Percentiles rank a stretch among this genome's conserved stretches.
Evolutionary conservation across 2,797 vertebrate genomes (phyloP).

Genomic region (Pogonophryne albipinna): DNA sequence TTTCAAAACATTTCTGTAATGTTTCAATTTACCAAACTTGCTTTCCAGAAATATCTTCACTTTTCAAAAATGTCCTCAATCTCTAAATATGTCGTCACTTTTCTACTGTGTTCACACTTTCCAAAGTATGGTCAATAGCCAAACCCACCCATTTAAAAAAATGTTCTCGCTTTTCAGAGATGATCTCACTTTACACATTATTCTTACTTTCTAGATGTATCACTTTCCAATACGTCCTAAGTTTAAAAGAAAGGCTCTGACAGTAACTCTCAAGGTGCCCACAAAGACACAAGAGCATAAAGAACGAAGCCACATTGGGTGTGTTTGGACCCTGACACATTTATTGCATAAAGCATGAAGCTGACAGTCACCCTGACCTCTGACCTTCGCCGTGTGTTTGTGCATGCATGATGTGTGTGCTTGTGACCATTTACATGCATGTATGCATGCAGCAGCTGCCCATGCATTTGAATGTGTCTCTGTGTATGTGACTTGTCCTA

Average conservation of each 20-base stretch:
- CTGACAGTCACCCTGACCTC: slow-evolving; percentile 21
- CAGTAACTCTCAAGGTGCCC: not conserved
- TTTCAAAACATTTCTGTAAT: not conserved
- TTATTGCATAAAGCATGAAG: slow-evolving; percentile 9
- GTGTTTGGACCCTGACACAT: slow-evolving; percentile 4
- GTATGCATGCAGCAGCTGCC: slow-evolving; percentile 12
- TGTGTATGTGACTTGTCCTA: not conserved
- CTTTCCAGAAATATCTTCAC: not conserved
- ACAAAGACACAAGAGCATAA: not conserved
- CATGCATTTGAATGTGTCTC: not conserved
- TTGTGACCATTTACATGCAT: slow-evolving; percentile 10
- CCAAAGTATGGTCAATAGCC: not conserved
- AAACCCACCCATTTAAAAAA: not conserved
- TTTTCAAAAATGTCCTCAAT: not conserved
- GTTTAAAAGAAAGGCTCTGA: not conserved
- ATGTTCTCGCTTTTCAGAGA: not conserved
- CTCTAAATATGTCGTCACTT: not conserved
- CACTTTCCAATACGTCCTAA: not conserved
- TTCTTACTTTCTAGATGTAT: not conserved
- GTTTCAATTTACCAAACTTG: not conserved
- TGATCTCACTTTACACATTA: not conserved
- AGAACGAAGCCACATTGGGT: not conserved
- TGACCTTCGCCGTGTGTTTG: not conserved
- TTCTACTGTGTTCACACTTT: not conserved
- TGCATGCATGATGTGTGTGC: slow-evolving; percentile 22